Conservation (phyloP, 2,888 invertebrate genomes). For the Platycheirus rosarum region DNA sequence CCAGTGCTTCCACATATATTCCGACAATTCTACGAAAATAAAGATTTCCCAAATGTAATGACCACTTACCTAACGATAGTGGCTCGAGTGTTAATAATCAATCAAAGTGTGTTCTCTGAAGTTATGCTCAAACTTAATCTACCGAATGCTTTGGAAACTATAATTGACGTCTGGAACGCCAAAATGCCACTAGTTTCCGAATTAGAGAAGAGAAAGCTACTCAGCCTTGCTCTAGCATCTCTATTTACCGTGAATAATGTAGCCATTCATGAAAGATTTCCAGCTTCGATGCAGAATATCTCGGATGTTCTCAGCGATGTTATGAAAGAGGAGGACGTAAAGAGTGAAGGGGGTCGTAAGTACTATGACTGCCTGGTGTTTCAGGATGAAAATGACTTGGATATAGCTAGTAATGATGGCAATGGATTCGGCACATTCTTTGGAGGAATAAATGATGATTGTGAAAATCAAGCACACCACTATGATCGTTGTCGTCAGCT, state of each 20-base stretch:
- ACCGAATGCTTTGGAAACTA: slow-evolving; percentile 87
- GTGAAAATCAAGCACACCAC: slow-evolving; percentile 87
- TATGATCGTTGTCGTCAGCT: slow-evolving; percentile 87
- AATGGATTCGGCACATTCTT: slow-evolving; percentile 77
- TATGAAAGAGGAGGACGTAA: slow-evolving; percentile 88
- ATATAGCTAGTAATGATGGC: slow-evolving; percentile 74
- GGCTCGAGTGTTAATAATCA: slow-evolving; percentile 89
- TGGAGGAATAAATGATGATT: too few relatives aligned
- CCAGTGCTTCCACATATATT: slow-evolving; percentile 86
- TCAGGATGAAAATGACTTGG: slow-evolving; percentile 81
- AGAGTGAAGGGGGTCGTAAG: slow-evolving; percentile 84
- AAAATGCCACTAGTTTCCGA: slow-evolving; percentile 91
- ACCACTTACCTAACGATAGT: slow-evolving; percentile 90
- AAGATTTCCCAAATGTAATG: slow-evolving; percentile 89
- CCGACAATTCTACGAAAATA: slow-evolving; percentile 86
- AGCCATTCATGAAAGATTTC: slow-evolving; percentile 88
- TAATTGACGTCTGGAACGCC: slow-evolving; percentile 90
- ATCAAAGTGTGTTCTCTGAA: slow-evolving; percentile 86
- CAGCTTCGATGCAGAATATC: slow-evolving; percentile 88
- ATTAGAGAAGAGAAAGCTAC: slow-evolving; percentile 91
- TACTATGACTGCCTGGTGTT: slow-evolving; percentile 82
- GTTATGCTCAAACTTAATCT: slow-evolving; percentile 83
- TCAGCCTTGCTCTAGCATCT: slow-evolving; percentile 88
- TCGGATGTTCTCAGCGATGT: slow-evolving; percentile 92
- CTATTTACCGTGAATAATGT: slow-evolving; percentile 88